Evolutionary conservation across 1,140 invertebrate species (phyloP).

Genomic region (Hyphantria cunea): DNA sequence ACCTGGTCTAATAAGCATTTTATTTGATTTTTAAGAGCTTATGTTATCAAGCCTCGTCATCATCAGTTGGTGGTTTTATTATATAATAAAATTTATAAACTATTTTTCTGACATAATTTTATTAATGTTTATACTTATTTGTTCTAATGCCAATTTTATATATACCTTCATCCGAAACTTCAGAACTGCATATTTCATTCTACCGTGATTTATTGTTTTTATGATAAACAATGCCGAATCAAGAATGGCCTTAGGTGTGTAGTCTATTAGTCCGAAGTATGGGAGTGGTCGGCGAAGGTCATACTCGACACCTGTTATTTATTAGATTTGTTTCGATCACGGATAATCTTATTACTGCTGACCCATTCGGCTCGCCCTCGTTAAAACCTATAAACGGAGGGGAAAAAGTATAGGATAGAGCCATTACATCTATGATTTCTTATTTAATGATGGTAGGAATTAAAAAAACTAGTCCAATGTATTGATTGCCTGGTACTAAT

Average conservation of each 20-base stretch:
- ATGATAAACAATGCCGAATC: constrained; percentile 38
- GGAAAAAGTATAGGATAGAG: constrained; percentile 16
- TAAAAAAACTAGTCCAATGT: not conserved
- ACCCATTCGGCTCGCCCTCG: constrained; percentile 24
- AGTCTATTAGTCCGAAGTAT: constrained; percentile 39
- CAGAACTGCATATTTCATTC: too few species aligned
- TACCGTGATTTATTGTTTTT: constrained; percentile 13
- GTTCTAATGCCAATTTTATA: too few species aligned
- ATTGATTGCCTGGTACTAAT: too few species aligned
- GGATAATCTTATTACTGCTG: constrained; percentile 57
- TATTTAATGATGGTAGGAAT: constrained; percentile 16
- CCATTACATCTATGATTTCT: constrained; percentile 12
- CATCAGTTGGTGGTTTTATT: too few species aligned
- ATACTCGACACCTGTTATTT: constrained; percentile 59
- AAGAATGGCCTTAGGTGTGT: constrained; percentile 34
- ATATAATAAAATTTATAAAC: too few species aligned
- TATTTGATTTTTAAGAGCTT: too few species aligned
- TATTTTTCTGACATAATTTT: too few species aligned
- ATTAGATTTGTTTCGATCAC: constrained; percentile 64
- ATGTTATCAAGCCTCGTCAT: too few species aligned
- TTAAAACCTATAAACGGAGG: constrained; percentile 14
- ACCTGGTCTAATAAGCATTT: too few species aligned
- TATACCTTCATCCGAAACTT: too few species aligned
- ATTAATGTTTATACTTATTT: too few species aligned
- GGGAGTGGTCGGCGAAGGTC: constrained; percentile 37